Base-by-base conservation (phyloP, 2,888 invertebrate species). In the Polylopha cassiicola region DNA sequence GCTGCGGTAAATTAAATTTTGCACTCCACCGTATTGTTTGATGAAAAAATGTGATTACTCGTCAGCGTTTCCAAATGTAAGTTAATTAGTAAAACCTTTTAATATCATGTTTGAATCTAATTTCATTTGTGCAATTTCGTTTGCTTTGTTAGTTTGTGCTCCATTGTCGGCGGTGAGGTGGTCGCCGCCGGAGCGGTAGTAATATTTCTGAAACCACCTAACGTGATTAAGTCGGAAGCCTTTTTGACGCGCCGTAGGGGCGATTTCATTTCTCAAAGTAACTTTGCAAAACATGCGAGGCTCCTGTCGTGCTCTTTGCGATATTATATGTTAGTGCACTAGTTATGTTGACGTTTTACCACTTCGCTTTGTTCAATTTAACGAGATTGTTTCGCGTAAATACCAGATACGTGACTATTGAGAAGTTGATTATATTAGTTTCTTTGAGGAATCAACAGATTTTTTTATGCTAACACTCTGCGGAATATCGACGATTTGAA, bases 221-320 rank as follows among this genome's bases (percentile, higher is more conserved):
- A 64, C 58, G 58, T 64, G 63, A 66, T 70, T 65, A 61, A 57
- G 51, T 38, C 47, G 55, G 61, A 56, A 61, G 65, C 64, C 66
- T 65, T 66, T 63, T 67, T 61, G 63, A 69, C 55, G 55, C 53
- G 43, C 37, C 39, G 37, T 43, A 58, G 55, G 59, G 58, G 61
- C 65, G 69, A 68, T 71, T 74, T 72, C 68, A 74, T 74, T 75
- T 73, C 62, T 64, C 65, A 69, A 67, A 74, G 75, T 73, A 63
- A 64, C 65, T 61, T 55, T 30, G 44, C 39, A 39, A 39, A 37
- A 44, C 38, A 39, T 39, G 44, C 39, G 46, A 44, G 50, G 46
- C 47, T 36, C 46, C 32, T 37, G 43, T 45, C 44, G 22, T 26
- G 29, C 43, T 43, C 38, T 37, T 33, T 48, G 39, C 31, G 39